Percentiles rank a stretch among this genome's conserved stretches.
These are phyloP conservation scores for Timema podura DNA, from an alignment of 2,888 invertebrate species.

Conservation along the genomic window DNA sequence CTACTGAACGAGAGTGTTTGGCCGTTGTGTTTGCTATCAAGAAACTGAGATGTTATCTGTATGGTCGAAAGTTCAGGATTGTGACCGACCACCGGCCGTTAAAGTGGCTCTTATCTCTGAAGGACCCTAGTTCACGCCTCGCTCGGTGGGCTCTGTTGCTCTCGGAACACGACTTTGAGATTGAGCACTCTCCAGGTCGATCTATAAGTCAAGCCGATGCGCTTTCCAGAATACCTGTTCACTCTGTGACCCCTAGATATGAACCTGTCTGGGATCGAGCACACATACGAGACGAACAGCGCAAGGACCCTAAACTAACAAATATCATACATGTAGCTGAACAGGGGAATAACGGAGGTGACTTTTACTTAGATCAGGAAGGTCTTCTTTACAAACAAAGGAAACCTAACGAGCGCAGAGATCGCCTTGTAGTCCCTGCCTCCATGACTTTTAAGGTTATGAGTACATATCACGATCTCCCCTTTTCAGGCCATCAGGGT, in stretches of 20 bases:
- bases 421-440: neutral
- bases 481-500: conserved; percentile 18
- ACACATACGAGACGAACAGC: neutral
- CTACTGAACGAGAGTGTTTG: conserved; percentile 30
- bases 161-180: conserved; percentile 24
- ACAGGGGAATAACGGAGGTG: too few relatives aligned
- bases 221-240: conserved; percentile 16
- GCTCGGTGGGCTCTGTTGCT: conserved; percentile 22
- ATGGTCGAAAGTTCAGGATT: conserved; percentile 29
- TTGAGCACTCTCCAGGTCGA: conserved; percentile 20
- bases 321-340: too few relatives aligned
- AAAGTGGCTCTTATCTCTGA: conserved; percentile 24
- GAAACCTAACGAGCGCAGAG: neutral
- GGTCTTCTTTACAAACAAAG: neutral
- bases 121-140: conserved; percentile 20
- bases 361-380: neutral
- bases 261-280: conserved; percentile 13
- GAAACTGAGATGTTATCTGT: conserved; percentile 31
- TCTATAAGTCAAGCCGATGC: conserved; percentile 15
- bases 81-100: conserved; percentile 30
- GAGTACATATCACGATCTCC: neutral
- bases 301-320: too few relatives aligned
- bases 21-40: conserved; percentile 30
- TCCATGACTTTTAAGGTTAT: neutral
- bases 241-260: neutral